phyloP scores from a whole-genome alignment of 2,113 vertebrate genomes.

The Phrynocephalus versicolor region DNA sequence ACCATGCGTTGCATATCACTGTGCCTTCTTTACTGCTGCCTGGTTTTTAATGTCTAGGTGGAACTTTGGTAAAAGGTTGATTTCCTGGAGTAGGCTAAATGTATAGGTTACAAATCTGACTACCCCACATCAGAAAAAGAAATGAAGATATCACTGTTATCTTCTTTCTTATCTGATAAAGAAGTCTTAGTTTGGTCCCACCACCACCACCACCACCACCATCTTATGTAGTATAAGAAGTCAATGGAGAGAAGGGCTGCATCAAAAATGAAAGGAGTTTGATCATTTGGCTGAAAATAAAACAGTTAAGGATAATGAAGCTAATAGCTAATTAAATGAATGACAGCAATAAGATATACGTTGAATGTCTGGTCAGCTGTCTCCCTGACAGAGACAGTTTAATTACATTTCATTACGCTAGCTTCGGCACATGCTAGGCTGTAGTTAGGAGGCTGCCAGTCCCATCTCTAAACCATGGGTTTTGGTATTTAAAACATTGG shows the following conservation, averaged over 20 bases:
- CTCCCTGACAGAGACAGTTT: conserved; percentile 44
- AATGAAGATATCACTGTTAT: conserved; percentile 53
- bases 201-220: background rate
- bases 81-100: background rate
- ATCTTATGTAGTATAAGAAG: conserved; percentile 51
- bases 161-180: conserved; percentile 42
- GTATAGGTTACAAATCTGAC: background rate
- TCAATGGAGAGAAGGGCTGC: conserved; percentile 33
- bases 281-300: conserved; percentile 53
- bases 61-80: background rate
- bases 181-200: conserved; percentile 41
- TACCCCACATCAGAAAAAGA: conserved; percentile 44
- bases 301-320: conserved; percentile 41
- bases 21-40: too few species aligned
- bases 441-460: conserved; percentile 31
- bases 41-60: background rate
- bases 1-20: too few species aligned
- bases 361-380: conserved; percentile 39
- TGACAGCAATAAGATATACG: conserved; percentile 15
- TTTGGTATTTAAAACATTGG: conserved; percentile 54
- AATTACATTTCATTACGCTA: conserved; percentile 51
- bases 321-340: conserved; percentile 50
- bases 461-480: conserved; percentile 44
- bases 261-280: conserved; percentile 35
- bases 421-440: conserved; percentile 33